phyloP scores from a whole-genome alignment of 2,113 vertebrate species.

The Lanius ludovicianus region DNA sequence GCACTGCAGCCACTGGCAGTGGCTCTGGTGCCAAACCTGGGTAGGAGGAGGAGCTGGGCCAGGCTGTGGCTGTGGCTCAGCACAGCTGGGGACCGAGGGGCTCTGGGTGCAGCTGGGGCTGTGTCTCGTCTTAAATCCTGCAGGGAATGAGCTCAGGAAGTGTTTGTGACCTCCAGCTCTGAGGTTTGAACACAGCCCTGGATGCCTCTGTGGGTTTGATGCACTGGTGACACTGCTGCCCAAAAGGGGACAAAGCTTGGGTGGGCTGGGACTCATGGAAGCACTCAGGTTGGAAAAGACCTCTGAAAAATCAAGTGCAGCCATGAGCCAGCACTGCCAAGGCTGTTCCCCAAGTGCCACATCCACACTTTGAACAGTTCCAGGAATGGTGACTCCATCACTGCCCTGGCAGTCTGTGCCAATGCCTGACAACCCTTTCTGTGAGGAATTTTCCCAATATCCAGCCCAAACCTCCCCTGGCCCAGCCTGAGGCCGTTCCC shows the following conservation, averaged over 20 bases:
- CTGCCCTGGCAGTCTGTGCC: background rate
- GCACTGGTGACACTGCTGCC: background rate
- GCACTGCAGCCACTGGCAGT: background rate
- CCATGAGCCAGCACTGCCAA: background rate
- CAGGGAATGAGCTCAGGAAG: rapidly evolving
- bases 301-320: too few relatives aligned
- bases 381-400: background rate
- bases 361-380: rapidly evolving
- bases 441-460: rapidly evolving
- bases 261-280: background rate
- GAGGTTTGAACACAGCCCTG: rapidly evolving
- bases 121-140: rapidly evolving
- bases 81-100: background rate
- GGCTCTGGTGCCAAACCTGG: rapidly evolving
- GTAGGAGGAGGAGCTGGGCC: background rate
- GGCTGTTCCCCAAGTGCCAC: background rate
- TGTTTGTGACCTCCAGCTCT: rapidly evolving
- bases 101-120: background rate
- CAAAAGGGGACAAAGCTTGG: background rate
- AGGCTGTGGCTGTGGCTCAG: background rate
- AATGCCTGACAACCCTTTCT: rapidly evolving
- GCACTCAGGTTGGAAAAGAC: background rate
- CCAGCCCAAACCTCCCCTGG: rapidly evolving
- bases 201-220: rapidly evolving
- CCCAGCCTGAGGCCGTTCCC: background rate